phyloP scores from a whole-genome alignment of 1,140 invertebrate genomes.

The Macrocentrus cingulum region DNA sequence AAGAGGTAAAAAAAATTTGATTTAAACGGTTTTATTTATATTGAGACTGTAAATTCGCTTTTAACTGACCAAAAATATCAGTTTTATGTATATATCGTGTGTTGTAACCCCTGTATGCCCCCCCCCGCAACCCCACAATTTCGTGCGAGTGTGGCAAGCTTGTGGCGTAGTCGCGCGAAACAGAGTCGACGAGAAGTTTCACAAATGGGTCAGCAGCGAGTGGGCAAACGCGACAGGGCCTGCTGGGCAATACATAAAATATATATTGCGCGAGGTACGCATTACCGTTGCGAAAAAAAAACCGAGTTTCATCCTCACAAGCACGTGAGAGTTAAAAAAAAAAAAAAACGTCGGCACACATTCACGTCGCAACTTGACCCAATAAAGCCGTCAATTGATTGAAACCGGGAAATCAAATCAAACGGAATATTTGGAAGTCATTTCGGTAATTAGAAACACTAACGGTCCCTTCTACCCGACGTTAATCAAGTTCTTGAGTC shows the following conservation, averaged over 20 bases:
- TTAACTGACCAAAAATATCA: no score
- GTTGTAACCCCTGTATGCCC: conserved; percentile 32
- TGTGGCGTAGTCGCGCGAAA: conserved; percentile 21
- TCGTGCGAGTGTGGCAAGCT: conserved; percentile 20
- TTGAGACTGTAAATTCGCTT: no score
- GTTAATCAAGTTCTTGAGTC: conserved; percentile 24
- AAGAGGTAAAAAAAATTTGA: no score
- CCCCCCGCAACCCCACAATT: conserved; percentile 6
- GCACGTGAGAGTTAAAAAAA: no score
- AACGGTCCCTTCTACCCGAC: neutral
- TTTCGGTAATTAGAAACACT: conserved; percentile 10
- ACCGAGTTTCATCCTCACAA: neutral
- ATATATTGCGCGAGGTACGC: neutral
- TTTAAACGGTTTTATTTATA: no score
- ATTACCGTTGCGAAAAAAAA: neutral
- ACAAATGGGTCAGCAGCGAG: conserved; percentile 44
- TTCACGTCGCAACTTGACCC: neutral
- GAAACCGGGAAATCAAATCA: neutral
- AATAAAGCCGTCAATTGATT: neutral
- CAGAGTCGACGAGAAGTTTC: conserved; percentile 39
- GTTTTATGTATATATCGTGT: no score
- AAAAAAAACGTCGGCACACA: no score
- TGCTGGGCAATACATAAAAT: conserved; percentile 21
- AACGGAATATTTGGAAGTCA: neutral
- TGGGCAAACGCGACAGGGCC: conserved; percentile 21